Evolutionary conservation across 2,888 invertebrate species (phyloP).

Genomic region (Caenorhabditis doughertyi): DNA sequence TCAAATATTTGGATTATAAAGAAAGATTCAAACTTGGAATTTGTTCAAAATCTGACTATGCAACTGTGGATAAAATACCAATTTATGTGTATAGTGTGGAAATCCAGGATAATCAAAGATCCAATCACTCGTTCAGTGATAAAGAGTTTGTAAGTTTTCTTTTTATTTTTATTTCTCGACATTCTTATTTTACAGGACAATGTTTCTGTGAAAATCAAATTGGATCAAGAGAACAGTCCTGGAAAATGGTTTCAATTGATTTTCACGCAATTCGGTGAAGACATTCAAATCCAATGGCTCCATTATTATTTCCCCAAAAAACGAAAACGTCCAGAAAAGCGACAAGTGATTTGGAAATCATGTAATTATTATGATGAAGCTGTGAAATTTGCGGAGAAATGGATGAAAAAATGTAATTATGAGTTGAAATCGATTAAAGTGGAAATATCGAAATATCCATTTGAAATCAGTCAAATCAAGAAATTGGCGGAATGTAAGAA

Average conservation of each 20-base stretch:
- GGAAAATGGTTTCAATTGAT: constrained; percentile 18
- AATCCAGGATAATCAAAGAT: no score
- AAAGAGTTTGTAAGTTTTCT: no score
- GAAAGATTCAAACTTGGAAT: background rate
- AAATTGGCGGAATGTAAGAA: background rate
- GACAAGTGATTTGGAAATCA: background rate
- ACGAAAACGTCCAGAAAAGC: background rate
- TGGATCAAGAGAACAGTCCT: no score
- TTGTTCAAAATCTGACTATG: background rate
- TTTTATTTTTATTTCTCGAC: no score
- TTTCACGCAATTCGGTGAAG: background rate
- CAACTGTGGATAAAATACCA: background rate
- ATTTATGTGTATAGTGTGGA: background rate
- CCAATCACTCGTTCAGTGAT: no score
- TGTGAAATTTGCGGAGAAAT: constrained; percentile 10
- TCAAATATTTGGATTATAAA: constrained; percentile 13
- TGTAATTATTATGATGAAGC: constrained; percentile 23
- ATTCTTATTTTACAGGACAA: no score
- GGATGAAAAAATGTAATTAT: constrained; percentile 34
- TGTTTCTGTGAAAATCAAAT: no score
- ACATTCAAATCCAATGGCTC: constrained; percentile 20
- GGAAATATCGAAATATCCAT: constrained; percentile 5
- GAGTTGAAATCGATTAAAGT: background rate
- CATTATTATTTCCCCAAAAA: background rate
- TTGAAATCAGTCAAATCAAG: constrained; percentile 10